Conservation (phyloP, 2,797 vertebrate genomes). For the Numenius phaeopus region DNA sequence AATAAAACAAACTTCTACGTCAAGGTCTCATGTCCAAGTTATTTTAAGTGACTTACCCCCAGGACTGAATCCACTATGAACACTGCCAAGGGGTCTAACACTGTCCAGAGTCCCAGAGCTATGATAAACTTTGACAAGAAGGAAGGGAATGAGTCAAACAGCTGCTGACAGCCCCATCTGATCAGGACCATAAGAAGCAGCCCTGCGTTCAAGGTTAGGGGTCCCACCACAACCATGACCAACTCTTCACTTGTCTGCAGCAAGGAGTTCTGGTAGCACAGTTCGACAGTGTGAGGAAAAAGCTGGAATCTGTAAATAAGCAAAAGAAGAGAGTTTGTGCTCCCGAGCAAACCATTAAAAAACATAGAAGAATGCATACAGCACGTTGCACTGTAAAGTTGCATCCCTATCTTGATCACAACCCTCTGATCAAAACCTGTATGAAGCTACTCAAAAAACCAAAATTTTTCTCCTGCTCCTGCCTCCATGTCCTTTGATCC, state of each 20-base stretch:
- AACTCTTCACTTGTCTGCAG: constrained; percentile 89
- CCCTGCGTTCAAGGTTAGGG: constrained; percentile 89
- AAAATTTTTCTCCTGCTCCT: neutral
- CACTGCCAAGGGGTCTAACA: constrained; percentile 95
- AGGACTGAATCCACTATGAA: constrained; percentile 93
- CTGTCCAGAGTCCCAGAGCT: constrained; percentile 94
- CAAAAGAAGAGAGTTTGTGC: neutral
- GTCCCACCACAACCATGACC: constrained; percentile 89
- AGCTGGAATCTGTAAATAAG: constrained; percentile 85
- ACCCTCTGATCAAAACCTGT: neutral
- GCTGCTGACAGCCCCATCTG: constrained; percentile 96
- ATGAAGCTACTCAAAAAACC: neutral
- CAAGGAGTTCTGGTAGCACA: constrained; percentile 91
- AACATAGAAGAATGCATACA: neutral
- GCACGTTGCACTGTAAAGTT: neutral
- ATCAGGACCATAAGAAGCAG: constrained; percentile 91
- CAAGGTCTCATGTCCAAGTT: constrained; percentile 88
- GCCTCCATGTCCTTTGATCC: neutral
- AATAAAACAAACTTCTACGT: constrained; percentile 85
- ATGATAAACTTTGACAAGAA: constrained; percentile 98
- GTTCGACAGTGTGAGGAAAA: constrained; percentile 87
- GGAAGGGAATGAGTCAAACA: constrained; percentile 92
- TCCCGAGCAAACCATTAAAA: neutral
- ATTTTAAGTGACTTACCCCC: constrained; percentile 99
- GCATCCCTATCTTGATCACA: neutral